phyloP scores from a whole-genome alignment of 2,797 vertebrate genomes.

The Crenuchus spilurus region DNA sequence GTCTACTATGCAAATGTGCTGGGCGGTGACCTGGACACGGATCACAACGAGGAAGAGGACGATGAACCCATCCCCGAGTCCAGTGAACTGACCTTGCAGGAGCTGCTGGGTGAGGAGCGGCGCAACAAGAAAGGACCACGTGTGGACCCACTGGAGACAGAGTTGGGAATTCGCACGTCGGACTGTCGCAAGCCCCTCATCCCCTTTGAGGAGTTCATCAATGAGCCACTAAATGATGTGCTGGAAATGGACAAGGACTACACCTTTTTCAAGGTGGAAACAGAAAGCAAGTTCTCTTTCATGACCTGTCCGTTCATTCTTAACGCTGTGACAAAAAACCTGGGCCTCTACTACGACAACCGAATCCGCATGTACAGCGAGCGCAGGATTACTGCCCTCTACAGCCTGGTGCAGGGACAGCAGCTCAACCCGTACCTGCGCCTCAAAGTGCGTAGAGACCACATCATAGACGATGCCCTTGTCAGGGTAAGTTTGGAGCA shows the following conservation, averaged over 20 bases:
- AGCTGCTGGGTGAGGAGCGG: slow-evolving; percentile 93
- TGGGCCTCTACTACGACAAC: slow-evolving; percentile 98
- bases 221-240: slow-evolving; percentile 96
- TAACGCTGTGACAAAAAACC: slow-evolving; percentile 93
- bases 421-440: slow-evolving; percentile 93
- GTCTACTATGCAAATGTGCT: slow-evolving; percentile 96
- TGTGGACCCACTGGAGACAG: slow-evolving; percentile 91
- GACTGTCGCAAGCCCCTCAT: slow-evolving; percentile 92
- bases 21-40: slow-evolving; percentile 88
- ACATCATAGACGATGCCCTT: slow-evolving; percentile 97
- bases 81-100: slow-evolving; percentile 93
- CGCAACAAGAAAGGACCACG: slow-evolving; percentile 93
- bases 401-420: slow-evolving; percentile 97
- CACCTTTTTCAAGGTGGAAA: slow-evolving; percentile 98
- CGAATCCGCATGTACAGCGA: slow-evolving; percentile 99
- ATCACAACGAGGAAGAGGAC: slow-evolving; percentile 94
- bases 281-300: slow-evolving; percentile 98
- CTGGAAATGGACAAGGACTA: slow-evolving; percentile 99
- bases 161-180: slow-evolving; percentile 88
- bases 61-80: slow-evolving; percentile 90
- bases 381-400: slow-evolving; percentile 94
- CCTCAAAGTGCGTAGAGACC: slow-evolving; percentile 95
- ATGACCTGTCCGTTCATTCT: slow-evolving; percentile 98
- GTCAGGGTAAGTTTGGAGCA: slow-evolving; percentile 86
- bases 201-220: slow-evolving; percentile 95